phyloP scores from a whole-genome alignment of 2,888 invertebrate genomes.

The Nemoura dubitans region DNA sequence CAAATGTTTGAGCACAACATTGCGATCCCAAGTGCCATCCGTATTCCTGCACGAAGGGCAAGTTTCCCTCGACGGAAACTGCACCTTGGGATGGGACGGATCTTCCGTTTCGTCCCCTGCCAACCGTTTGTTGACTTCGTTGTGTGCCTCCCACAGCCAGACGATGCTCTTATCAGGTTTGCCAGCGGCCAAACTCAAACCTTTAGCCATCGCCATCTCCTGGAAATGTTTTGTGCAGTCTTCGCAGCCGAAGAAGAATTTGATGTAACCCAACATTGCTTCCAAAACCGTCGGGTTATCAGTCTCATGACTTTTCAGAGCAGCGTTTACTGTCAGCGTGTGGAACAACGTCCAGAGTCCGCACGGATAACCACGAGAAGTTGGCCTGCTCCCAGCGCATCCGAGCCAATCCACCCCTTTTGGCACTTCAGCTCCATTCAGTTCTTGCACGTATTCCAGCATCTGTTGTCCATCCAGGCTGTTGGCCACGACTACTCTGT shows the following conservation, averaged over 20 bases:
- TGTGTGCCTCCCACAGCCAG: constrained; percentile 96
- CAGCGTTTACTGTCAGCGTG: constrained; percentile 83
- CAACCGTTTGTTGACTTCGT: constrained; percentile 89
- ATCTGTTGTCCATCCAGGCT: constrained; percentile 70
- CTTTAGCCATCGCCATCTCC: constrained; percentile 75
- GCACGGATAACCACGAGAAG: constrained; percentile 89
- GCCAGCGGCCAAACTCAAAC: constrained; percentile 74
- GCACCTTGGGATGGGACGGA: constrained; percentile 86
- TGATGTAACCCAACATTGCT: constrained; percentile 88
- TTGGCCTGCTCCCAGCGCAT: constrained; percentile 81
- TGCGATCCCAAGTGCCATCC: constrained; percentile 70
- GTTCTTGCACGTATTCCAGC: constrained; percentile 64
- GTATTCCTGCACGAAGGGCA: constrained; percentile 75
- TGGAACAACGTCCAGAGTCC: constrained; percentile 96
- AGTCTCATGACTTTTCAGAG: constrained; percentile 62
- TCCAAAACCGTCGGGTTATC: constrained; percentile 66
- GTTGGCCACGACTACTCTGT: constrained; percentile 62
- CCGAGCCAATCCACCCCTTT: constrained; percentile 71
- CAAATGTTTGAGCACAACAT: constrained; percentile 71
- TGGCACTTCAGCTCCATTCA: constrained; percentile 65
- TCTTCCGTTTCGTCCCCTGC: constrained; percentile 90
- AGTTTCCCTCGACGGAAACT: constrained; percentile 77
- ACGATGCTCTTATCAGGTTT: constrained; percentile 80
- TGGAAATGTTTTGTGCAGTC: constrained; percentile 92
- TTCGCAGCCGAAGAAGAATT: constrained; percentile 91